Evolutionary conservation across 2,797 vertebrate species (phyloP).

Genomic region (Sebastes goodei): DNA sequence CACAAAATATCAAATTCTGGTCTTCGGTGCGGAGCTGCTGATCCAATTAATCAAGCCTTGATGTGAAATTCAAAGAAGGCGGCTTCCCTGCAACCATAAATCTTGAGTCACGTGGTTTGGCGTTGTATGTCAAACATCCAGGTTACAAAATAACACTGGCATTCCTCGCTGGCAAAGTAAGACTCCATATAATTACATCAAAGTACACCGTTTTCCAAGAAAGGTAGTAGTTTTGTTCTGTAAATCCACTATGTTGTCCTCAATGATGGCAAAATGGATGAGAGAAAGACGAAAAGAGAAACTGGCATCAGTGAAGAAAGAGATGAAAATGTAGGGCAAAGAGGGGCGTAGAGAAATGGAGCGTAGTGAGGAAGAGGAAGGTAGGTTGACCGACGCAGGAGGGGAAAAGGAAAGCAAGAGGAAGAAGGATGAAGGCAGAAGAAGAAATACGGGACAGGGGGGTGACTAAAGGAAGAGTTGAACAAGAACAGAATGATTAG

Average conservation of each 20-base stretch:
- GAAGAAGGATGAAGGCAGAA: background rate
- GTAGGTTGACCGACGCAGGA: slow-evolving; percentile 47
- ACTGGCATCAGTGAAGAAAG: slow-evolving; percentile 38
- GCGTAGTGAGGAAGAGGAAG: slow-evolving; percentile 55
- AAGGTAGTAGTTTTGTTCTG: slow-evolving; percentile 17
- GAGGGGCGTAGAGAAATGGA: slow-evolving; percentile 61
- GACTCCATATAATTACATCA: slow-evolving; percentile 26
- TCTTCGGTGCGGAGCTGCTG: background rate
- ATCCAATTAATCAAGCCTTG: slow-evolving; percentile 55
- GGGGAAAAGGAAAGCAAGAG: slow-evolving; percentile 17
- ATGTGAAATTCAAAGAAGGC: slow-evolving; percentile 40
- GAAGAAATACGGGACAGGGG: background rate
- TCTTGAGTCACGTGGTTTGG: slow-evolving; percentile 17
- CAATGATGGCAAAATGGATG: slow-evolving; percentile 12
- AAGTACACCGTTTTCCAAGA: slow-evolving; percentile 5
- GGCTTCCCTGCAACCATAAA: slow-evolving; percentile 22
- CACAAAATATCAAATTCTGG: slow-evolving; percentile 39
- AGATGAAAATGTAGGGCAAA: slow-evolving; percentile 70
- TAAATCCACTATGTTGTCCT: slow-evolving; percentile 46
- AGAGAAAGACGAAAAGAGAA: slow-evolving; percentile 19
- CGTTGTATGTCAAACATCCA: slow-evolving; percentile 30
- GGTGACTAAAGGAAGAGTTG: background rate
- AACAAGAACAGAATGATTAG: background rate
- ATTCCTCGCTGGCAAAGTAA: background rate
- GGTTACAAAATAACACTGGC: slow-evolving; percentile 29